Evolutionary conservation across 2,113 vertebrate species (phyloP).

Genomic region (Neotoma lepida): DNA sequence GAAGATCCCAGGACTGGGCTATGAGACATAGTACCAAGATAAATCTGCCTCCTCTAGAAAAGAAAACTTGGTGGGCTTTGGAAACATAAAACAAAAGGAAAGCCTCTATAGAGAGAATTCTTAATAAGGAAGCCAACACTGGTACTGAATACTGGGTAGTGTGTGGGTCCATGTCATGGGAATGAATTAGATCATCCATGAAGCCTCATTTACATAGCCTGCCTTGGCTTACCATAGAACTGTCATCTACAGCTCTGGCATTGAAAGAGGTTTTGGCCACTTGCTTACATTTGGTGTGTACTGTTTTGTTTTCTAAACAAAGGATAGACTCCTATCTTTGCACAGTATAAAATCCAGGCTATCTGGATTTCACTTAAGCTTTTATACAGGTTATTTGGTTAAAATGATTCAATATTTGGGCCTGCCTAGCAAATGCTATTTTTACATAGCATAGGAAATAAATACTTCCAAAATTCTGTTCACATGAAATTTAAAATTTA

Average conservation of each 20-base stretch:
- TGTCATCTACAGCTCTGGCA: neutral
- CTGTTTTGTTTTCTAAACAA: constrained; percentile 20
- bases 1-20: neutral
- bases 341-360: constrained; percentile 38
- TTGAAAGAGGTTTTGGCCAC: neutral
- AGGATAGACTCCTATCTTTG: neutral
- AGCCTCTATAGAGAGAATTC: neutral
- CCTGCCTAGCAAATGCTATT: neutral
- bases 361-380: neutral
- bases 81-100: neutral
- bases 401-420: neutral
- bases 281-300: neutral
- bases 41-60: neutral
- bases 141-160: neutral
- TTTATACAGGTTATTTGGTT: neutral
- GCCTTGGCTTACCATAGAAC: neutral
- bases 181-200: neutral
- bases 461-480: constrained; percentile 2
- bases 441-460: neutral
- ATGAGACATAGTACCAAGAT: neutral
- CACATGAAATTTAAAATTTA: neutral
- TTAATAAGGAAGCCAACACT: neutral
- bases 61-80: neutral
- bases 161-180: neutral
- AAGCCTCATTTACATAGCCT: neutral